Base-by-base conservation (phyloP, 2,797 vertebrate species). In the Morus bassanus region DNA sequence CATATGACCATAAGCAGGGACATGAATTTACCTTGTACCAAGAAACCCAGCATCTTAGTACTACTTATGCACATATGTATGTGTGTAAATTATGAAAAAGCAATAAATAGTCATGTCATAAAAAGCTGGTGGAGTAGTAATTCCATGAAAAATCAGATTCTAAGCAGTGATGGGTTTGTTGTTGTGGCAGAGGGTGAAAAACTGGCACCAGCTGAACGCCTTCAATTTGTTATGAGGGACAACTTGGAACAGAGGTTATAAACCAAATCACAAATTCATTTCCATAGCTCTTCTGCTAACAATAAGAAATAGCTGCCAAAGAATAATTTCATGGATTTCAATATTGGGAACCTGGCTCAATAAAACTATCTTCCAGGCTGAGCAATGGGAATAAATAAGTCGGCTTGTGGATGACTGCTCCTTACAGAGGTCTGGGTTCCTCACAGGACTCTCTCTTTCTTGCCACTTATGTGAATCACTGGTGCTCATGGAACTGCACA, bases 171-270 rank as follows among this genome's bases (percentile, higher is more conserved):
- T 56, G 15, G 48, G 18, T 74, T 86, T 77, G n/a, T 69, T 93
- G 41, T 57, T 87, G 76, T 84, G 59, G 59, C 77, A 87, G 39
- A 92, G 39, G 22, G 13, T 74, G n/a, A 81, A 88, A 86, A 92
- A 91, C 51, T 56, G 85, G 53, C 56, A 80, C 37, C 35, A 92
- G 41, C 24, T 75, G 68, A 87, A 81, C 15, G 28, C 33, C 48
- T 94, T 93, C 60, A 91, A 91, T 96, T 88, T 67, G 56, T 91
- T 95, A 81, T 17, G 78, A 93, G 95, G 48, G 39, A 92, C 65
- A 95, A 77, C 22, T 78, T 80, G 82, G 41, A 92, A 46, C 8
- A 57, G 51, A 92, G 53, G 72, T 67, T 59, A 91, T 45, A 60
- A 85, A 87, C 41, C 28, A 86, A 79, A 93, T 84, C 51, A 87